phyloP scores from a whole-genome alignment of 2,888 invertebrate species.

The Protodeltote pygarga region DNA sequence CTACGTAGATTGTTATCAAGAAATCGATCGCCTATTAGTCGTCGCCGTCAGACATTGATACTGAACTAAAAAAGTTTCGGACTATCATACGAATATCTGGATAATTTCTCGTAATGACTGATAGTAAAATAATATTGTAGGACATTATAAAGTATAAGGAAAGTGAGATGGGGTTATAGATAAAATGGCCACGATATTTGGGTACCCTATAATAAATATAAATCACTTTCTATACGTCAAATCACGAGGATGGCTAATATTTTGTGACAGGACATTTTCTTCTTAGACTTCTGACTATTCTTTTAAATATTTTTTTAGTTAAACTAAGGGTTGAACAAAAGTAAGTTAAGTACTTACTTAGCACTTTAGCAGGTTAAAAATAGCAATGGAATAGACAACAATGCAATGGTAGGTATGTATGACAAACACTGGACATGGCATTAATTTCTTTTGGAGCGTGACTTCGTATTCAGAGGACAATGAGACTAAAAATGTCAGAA shows the following conservation, averaged over 20 bases:
- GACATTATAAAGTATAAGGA: slow-evolving; percentile 56
- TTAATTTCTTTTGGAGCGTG: slow-evolving; percentile 86
- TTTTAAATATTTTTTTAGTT: too few relatives aligned
- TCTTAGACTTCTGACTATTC: too few relatives aligned
- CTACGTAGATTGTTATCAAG: slow-evolving; percentile 60
- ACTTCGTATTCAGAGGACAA: slow-evolving; percentile 81
- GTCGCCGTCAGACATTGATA: slow-evolving; percentile 46
- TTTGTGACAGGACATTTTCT: too few relatives aligned
- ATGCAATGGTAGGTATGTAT: not conserved
- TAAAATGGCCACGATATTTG: slow-evolving; percentile 37
- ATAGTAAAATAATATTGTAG: slow-evolving; percentile 57
- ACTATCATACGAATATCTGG: slow-evolving; percentile 40
- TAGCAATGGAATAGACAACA: not conserved
- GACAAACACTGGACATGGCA: slow-evolving; percentile 58
- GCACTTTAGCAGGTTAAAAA: not conserved
- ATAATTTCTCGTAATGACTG: slow-evolving; percentile 60
- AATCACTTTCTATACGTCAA: too few relatives aligned
- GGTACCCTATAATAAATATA: slow-evolving; percentile 14
- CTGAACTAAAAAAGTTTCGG: slow-evolving; percentile 35
- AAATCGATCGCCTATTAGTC: slow-evolving; percentile 62
- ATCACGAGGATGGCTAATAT: too few relatives aligned
- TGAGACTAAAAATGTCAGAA: slow-evolving; percentile 84
- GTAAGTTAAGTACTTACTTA: too few relatives aligned
- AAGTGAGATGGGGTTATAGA: slow-evolving; percentile 51
- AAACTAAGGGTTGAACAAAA: too few relatives aligned